phyloP scores from a whole-genome alignment of 2,888 invertebrate species.

The Druceiella hillmani region DNA sequence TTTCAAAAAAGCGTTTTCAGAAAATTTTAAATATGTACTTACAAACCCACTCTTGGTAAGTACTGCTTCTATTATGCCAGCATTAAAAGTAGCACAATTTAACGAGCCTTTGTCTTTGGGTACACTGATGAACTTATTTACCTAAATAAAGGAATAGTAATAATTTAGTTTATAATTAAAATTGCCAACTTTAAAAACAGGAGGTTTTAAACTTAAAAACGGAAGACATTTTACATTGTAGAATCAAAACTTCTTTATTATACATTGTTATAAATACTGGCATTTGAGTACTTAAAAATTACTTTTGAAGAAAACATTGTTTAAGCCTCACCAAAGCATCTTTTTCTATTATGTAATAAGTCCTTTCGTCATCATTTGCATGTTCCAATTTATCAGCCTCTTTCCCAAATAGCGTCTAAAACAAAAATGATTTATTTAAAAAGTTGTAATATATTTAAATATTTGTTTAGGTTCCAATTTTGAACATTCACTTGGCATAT shows the following conservation, averaged over 20 bases:
- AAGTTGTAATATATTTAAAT: not conserved
- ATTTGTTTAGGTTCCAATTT: not conserved
- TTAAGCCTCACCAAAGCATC: slow-evolving; percentile 71
- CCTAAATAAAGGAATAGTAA: slow-evolving; percentile 30
- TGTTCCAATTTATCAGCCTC: slow-evolving; percentile 99
- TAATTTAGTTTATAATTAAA: no score
- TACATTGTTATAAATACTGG: no score
- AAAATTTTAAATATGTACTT: slow-evolving; percentile 58
- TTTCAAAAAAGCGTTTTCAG: slow-evolving; percentile 1
- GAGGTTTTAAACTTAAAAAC: no score
- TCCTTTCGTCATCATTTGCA: slow-evolving; percentile 96
- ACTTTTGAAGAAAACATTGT: not conserved
- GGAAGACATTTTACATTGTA: no score
- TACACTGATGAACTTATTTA: slow-evolving; percentile 95
- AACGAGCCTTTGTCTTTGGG: slow-evolving; percentile 96
- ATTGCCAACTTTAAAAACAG: no score
- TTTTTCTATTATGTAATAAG: slow-evolving; percentile 97
- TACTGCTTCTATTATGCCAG: slow-evolving; percentile 96
- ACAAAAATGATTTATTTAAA: slow-evolving; percentile 19
- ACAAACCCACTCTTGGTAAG: slow-evolving; percentile 94
- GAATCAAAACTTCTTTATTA: no score
- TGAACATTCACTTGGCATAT: no score
- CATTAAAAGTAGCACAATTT: slow-evolving; percentile 97
- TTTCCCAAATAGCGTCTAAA: slow-evolving; percentile 87
- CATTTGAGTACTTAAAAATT: not conserved